Evolutionary conservation across 2,888 invertebrate genomes (phyloP), one percentile per base, ranked within the genome.

Genomic region (Mythimna pallens): DNA sequence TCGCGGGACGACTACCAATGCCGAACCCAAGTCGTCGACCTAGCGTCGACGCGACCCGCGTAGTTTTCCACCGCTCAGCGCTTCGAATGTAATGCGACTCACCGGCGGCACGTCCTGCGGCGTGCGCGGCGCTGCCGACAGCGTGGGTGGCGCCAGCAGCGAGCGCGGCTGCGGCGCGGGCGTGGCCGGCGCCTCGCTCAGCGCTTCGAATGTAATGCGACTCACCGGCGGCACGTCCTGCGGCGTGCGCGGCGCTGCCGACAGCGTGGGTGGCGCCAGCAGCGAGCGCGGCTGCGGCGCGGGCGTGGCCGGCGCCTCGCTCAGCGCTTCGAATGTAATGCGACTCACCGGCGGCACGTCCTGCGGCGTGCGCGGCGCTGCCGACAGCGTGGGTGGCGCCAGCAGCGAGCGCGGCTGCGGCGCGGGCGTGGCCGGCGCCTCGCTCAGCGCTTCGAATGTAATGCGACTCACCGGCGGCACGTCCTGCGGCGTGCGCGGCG

Each of bases 401-500:
- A 97, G 91, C 83, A 97, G 90, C 34, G 85, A 40, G 76, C 89
- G 89, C 64, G 81, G 77, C 85, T 78, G 81, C 83, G 85, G 93
- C 62, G 96, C 94, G 65, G 84, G 70, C 68, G 83, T 54, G 65
- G 76, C 20, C 40, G 10, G 10, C 12, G 12, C 43, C 43, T 3
- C 36, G 36, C 36, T 36, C 36, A 36, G 36, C 36, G 36, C 36
- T 36, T 25, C 14, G 47, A 17, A 6, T 36, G 14, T 36, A 50
- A 12, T 97, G 97, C 36, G 97, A 76, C 80, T 88, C 93, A 97
- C 97, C 95, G 97, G 97, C 64, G 97, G 97, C 80, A 97, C 96
- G 88, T 97, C 97, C 86, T 97, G 97, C 40, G 97, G 97, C 47
- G 97, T 97, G 76, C 97, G 96, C 73, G 98, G 97, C 78, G 97